These are phyloP conservation scores for Aphaenogaster ashmeadi DNA, from an alignment of 1,140 invertebrate genomes.

Conservation along the genomic window DNA sequence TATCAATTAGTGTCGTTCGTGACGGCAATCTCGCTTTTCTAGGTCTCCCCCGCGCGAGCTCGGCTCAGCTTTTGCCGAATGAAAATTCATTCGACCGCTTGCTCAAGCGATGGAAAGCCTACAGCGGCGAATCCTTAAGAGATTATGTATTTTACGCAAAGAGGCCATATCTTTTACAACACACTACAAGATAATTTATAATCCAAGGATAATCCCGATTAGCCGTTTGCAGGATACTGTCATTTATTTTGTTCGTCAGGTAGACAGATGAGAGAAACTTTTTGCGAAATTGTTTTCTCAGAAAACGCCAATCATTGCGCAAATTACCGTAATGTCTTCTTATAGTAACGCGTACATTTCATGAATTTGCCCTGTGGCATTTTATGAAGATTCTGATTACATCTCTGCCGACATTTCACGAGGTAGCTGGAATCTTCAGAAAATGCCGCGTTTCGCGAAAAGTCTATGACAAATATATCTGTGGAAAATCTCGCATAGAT, in stretches of 20 bases:
- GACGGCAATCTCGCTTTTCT: constrained; percentile 52
- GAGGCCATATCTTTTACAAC: background rate
- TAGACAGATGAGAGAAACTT: constrained; percentile 20
- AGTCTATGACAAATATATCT: constrained; percentile 19
- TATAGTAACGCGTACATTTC: constrained; percentile 11
- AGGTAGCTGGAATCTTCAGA: background rate
- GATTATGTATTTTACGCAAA: background rate
- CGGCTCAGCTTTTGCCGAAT: background rate
- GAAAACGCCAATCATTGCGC: constrained; percentile 5
- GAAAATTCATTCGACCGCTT: constrained; percentile 19
- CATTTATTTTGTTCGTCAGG: background rate
- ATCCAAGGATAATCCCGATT: constrained; percentile 16
- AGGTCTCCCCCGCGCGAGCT: background rate
- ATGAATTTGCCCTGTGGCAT: background rate
- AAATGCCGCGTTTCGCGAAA: constrained; percentile 31
- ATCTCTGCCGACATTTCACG: constrained; percentile 1
- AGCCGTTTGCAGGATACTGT: background rate
- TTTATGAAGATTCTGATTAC: constrained; percentile 27
- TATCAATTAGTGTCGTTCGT: constrained; percentile 59
- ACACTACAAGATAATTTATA: background rate
- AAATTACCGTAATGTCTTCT: constrained; percentile 16
- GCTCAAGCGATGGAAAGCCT: background rate
- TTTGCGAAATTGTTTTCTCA: constrained; percentile 32
- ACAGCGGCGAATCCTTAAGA: background rate
- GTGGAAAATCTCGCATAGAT: background rate